Evolutionary conservation across 2,797 vertebrate species (phyloP).

Genomic region (Bufotes viridis): DNA sequence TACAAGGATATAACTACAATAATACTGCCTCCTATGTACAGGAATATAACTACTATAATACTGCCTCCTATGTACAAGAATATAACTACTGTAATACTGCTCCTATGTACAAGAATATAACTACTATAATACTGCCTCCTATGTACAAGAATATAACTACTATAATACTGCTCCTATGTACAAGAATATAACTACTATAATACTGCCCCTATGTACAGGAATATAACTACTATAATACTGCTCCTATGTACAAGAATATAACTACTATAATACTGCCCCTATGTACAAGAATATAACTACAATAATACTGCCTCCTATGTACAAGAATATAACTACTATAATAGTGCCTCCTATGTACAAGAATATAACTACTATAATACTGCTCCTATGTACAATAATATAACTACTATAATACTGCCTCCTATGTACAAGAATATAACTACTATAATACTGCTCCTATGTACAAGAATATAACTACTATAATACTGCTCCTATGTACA

Average conservation of each 20-base stretch:
- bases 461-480: constrained; percentile 5
- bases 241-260: constrained; percentile 3
- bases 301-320: constrained; percentile 1
- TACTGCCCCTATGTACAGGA: no score
- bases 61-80: no score
- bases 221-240: not conserved
- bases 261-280: not conserved
- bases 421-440: constrained; percentile 10
- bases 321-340: not conserved
- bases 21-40: constrained; percentile 1
- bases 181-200: constrained; percentile 8
- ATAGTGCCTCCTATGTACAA: not conserved
- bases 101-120: not conserved
- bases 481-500: not conserved
- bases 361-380: constrained; percentile 4
- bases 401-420: not conserved
- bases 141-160: not conserved
- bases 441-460: not conserved
- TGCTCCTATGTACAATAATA: not conserved
- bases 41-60: not conserved
- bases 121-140: not conserved
- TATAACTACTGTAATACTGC: no score
- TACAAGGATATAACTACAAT: constrained; percentile 8
- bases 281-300: constrained; percentile 3
- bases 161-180: not conserved